Conservation (phyloP, 2,113 vertebrate species). For the Sturnira hondurensis region DNA sequence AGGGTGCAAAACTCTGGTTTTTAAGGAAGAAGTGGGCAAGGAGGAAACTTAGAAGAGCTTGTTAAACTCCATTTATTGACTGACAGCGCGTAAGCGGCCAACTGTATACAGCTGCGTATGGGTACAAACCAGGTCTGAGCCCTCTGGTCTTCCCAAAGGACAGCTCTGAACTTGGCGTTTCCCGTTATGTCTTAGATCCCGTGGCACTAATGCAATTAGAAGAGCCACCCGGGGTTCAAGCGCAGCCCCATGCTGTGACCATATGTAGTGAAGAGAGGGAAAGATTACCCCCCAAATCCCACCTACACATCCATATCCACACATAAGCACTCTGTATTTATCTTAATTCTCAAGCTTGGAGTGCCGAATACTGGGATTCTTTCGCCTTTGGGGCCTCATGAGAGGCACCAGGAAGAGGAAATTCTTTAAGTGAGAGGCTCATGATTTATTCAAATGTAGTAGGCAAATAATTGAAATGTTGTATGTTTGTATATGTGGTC, state of each 20-base stretch:
- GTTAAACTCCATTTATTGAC: neutral
- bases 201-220: neutral
- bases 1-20: neutral
- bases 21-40: neutral
- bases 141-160: neutral
- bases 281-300: neutral
- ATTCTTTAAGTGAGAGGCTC: neutral
- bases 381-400: neutral
- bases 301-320: too few species aligned
- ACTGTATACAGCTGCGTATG: neutral
- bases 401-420: neutral
- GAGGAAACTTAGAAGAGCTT: neutral
- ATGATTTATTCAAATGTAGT: neutral
- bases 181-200: neutral
- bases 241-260: neutral
- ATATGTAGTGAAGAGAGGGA: neutral
- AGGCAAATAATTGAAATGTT: conserved; percentile 18
- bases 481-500: neutral
- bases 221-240: neutral
- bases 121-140: neutral
- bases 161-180: neutral
- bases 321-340: neutral
- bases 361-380: neutral
- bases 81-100: neutral
- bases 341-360: neutral